phyloP scores from a whole-genome alignment of 2,797 vertebrate species.

The Thaleichthys pacificus region DNA sequence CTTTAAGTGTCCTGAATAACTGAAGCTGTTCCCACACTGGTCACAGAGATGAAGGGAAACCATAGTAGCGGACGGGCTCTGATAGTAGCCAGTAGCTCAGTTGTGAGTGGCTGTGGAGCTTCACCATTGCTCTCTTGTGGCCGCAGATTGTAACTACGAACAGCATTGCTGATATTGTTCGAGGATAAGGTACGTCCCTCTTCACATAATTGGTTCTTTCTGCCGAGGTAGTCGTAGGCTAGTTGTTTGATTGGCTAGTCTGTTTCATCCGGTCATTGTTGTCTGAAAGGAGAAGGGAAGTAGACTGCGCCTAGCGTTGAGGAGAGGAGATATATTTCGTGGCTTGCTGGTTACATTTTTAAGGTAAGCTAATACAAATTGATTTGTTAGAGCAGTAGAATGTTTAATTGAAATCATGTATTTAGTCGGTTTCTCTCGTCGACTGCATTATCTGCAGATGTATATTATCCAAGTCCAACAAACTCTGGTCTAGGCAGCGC shows the following conservation, averaged over 20 bases:
- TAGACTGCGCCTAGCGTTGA: background rate
- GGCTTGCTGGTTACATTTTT: background rate
- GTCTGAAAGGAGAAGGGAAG: background rate
- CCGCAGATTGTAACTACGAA: no score
- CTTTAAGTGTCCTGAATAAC: no score
- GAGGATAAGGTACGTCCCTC: background rate
- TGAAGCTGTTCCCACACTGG: no score
- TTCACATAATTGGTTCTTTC: background rate
- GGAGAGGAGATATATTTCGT: background rate
- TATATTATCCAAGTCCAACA: background rate
- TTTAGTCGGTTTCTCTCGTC: no score
- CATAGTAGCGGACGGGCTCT: no score
- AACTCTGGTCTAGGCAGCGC: background rate
- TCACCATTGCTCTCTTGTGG: no score
- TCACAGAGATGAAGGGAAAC: no score
- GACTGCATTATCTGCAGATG: background rate
- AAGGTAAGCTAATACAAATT: background rate
- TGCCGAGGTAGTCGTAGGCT: background rate
- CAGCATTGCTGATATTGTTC: no score
- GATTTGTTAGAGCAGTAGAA: background rate
- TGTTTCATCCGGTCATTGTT: background rate
- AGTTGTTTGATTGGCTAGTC: background rate
- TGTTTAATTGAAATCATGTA: background rate
- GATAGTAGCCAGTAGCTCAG: no score
- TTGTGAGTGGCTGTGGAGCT: no score